A percentile compares a stretch with the other conserved stretches of the same genome.
Evolutionary conservation across 2,888 invertebrate genomes (phyloP).

Genomic region (Coleophora flavipennella): DNA sequence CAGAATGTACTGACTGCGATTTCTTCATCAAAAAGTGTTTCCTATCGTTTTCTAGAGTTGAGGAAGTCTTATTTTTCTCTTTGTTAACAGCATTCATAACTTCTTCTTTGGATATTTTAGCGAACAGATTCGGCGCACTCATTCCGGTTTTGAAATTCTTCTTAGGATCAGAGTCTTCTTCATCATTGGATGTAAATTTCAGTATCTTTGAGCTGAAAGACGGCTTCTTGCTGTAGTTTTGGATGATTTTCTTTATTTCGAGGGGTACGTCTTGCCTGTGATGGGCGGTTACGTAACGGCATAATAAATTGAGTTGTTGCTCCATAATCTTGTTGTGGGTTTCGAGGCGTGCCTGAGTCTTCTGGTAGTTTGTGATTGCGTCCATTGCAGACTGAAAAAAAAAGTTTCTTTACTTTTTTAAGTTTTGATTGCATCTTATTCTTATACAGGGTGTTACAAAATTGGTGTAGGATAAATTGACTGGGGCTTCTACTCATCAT

Average conservation of each 20-base stretch:
- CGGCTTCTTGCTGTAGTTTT: conserved; percentile 65
- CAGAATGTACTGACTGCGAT: conserved; percentile 60
- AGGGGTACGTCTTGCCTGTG: conserved; percentile 79
- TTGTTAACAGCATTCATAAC: conserved; percentile 29
- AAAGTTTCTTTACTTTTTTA: conserved; percentile 2
- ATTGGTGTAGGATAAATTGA: too few species aligned
- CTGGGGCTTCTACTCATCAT: too few species aligned
- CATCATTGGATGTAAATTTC: conserved; percentile 46
- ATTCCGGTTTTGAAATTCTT: conserved; percentile 46
- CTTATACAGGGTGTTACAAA: too few species aligned
- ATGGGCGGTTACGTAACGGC: conserved; percentile 79
- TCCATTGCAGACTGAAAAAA: conserved; percentile 75
- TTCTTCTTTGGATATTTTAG: conserved; percentile 44
- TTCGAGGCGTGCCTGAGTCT: conserved; percentile 78
- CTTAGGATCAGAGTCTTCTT: conserved; percentile 44
- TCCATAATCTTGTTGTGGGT: conserved; percentile 81
- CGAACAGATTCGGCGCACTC: conserved; percentile 58
- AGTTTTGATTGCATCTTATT: too few species aligned
- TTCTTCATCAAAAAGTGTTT: conserved; percentile 54
- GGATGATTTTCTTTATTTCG: conserved; percentile 82
- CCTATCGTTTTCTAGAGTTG: conserved; percentile 37
- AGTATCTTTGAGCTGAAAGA: conserved; percentile 59
- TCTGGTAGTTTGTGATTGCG: conserved; percentile 75
- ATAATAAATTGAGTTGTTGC: conserved; percentile 80
- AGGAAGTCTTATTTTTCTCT: conserved; percentile 23